phyloP scores from a whole-genome alignment of 1,140 invertebrate species.

The Nasonia vitripennis region DNA sequence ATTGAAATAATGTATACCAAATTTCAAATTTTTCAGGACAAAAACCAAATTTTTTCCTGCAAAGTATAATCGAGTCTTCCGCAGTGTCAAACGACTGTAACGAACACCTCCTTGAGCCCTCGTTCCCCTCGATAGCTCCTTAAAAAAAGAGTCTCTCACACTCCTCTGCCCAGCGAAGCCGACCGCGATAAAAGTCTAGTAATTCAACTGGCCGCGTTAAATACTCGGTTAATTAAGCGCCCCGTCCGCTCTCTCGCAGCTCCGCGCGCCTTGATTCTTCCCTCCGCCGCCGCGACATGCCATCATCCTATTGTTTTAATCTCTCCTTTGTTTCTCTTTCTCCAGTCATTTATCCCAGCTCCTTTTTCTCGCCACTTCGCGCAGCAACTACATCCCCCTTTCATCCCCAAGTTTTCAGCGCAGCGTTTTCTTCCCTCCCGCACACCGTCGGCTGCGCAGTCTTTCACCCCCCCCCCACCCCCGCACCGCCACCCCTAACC shows the following conservation, averaged over 20 bases:
- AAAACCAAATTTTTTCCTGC: too few relatives aligned
- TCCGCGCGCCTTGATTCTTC: not conserved
- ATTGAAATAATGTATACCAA: not conserved
- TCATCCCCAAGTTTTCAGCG: not conserved
- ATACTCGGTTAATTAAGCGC: constrained; percentile 47
- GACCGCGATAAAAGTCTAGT: constrained; percentile 1
- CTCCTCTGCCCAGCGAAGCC: too few relatives aligned
- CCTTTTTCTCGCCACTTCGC: not conserved
- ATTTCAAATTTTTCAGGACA: too few relatives aligned
- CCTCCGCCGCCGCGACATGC: constrained; percentile 32
- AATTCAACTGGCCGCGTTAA: constrained; percentile 43
- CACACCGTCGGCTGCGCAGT: not conserved
- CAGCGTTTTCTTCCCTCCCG: constrained; percentile 20
- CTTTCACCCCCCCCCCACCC: not conserved
- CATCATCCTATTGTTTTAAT: constrained; percentile 47
- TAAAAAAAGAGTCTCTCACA: too few relatives aligned
- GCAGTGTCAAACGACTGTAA: too few relatives aligned
- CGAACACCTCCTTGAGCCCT: too few relatives aligned
- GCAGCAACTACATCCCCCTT: not conserved
- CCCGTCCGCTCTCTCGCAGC: not conserved
- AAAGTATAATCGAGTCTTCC: too few relatives aligned
- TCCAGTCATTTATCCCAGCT: constrained; percentile 40
- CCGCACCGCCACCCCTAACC: not conserved
- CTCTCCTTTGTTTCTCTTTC: constrained; percentile 44
- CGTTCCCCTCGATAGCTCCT: too few relatives aligned